Evolutionary conservation across 2,113 vertebrate genomes (phyloP), one percentile per base, ranked within the genome.

Genomic region (Myanophis thanlyinensis): DNA sequence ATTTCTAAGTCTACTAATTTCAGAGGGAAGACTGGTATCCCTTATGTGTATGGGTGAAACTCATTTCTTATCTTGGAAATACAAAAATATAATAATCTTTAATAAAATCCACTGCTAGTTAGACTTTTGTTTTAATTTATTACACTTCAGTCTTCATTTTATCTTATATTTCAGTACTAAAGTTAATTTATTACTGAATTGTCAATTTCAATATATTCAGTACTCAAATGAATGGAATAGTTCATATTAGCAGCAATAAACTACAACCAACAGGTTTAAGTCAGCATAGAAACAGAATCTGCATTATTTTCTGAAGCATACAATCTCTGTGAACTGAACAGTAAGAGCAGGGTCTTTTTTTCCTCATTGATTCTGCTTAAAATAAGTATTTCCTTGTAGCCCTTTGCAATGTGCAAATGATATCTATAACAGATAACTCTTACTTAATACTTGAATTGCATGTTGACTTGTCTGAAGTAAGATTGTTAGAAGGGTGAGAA

Each of bases 101-200:
- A 8, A 52, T 59, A 12, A 46, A 53, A 53, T 20, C 12, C 12
- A 53, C 4, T 91, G 23, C 22, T 44, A 53, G 5, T 54, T 5
- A 85, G 51, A 47, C 23, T 93, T 95, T 87, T 48, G 46, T 87
- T 91, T 59, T 52, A 94, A 0, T 6, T 53, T 85, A 12, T 22
- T 91, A 73, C 2, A 95, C 49, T 9, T 87, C 12, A 87, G 0
- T 27, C 80, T 7, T 25, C 8, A 93, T 93, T 84, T 88, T 85
- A 51, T 95, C 44, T 59, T 85, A 90, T 48, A 23, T 3, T 48
- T 93, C 89, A 8, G 30, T 92, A 23, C 13, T 90, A 87, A 67
- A 73, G 87, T 27, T 62, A 54, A 89, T 47, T 49, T 89, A 87
- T 49, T 59, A 73, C 52, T 22, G 62, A n/a, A 87, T 30, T 40